Evolutionary conservation across 2,888 invertebrate genomes (phyloP).

Genomic region (Epinotia ramella): DNA sequence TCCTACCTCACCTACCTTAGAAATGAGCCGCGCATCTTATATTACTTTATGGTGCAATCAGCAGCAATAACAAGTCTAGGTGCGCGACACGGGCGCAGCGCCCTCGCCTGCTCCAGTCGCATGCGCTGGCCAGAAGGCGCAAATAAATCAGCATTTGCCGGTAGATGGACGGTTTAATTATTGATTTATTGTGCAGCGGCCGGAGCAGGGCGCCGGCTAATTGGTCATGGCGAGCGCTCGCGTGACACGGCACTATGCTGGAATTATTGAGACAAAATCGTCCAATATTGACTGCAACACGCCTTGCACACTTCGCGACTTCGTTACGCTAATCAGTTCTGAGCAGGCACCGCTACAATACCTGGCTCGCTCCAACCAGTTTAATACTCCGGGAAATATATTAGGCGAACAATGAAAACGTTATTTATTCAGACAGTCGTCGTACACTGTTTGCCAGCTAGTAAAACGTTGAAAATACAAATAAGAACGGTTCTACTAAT

Average conservation of each 20-base stretch:
- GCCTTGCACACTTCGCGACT: conserved; percentile 59
- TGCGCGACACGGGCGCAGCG: conserved; percentile 58
- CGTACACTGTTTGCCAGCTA: conserved; percentile 38
- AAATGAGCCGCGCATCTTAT: conserved; percentile 51
- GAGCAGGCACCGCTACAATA: conserved; percentile 39
- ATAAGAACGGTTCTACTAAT: conserved; percentile 45
- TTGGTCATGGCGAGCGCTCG: conserved; percentile 77
- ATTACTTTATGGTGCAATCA: conserved; percentile 60
- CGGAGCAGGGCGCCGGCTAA: conserved; percentile 75
- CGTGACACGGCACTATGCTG: conserved; percentile 74
- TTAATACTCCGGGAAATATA: conserved; percentile 39
- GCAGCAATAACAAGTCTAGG: conserved; percentile 61
- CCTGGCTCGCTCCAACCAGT: conserved; percentile 34
- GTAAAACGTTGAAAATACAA: conserved; percentile 45
- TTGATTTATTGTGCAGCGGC: conserved; percentile 79
- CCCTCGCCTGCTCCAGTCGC: conserved; percentile 56
- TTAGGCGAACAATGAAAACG: conserved; percentile 39
- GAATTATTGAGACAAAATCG: conserved; percentile 79
- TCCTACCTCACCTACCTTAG: conserved; percentile 29
- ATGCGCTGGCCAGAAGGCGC: conserved; percentile 65
- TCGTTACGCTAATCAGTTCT: conserved; percentile 68
- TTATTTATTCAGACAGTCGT: conserved; percentile 42
- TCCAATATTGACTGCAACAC: conserved; percentile 73
- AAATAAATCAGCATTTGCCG: conserved; percentile 83
- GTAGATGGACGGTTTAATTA: conserved; percentile 83